phyloP scores from a whole-genome alignment of 2,888 invertebrate species.

The Philereme transversata region DNA sequence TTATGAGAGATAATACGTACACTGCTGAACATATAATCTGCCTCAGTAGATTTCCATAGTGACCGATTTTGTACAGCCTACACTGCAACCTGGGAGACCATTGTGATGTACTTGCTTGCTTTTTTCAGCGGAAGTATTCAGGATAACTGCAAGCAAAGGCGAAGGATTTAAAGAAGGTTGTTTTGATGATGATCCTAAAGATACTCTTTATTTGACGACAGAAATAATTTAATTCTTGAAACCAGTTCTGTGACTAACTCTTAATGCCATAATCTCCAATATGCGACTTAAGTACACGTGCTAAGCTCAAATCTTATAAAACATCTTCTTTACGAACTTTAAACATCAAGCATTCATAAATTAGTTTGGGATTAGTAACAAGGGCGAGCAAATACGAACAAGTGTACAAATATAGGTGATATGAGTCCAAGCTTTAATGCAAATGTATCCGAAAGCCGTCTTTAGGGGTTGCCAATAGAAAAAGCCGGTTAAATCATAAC shows the following conservation, averaged over 20 bases:
- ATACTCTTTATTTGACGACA: neutral
- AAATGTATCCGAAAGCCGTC: conserved; percentile 75
- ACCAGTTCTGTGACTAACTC: conserved; percentile 11
- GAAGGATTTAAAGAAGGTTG: no score
- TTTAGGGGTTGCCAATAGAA: conserved; percentile 1
- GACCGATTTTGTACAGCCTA: no score
- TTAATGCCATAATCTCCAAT: conserved; percentile 6
- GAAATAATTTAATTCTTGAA: neutral
- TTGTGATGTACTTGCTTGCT: no score
- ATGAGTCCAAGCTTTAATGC: conserved; percentile 43
- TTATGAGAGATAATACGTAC: no score
- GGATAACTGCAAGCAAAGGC: no score
- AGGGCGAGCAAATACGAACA: conserved; percentile 55
- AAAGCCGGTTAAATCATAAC: conserved; percentile 7
- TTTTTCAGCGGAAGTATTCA: no score
- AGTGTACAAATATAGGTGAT: conserved; percentile 52
- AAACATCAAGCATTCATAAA: conserved; percentile 48
- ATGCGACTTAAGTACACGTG: conserved; percentile 6
- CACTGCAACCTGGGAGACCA: no score
- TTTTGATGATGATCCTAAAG: neutral
- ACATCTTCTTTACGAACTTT: conserved; percentile 37
- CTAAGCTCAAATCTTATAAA: conserved; percentile 25
- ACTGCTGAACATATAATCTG: no score
- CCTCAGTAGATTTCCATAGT: no score
- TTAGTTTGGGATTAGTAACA: conserved; percentile 52